phyloP scores from a whole-genome alignment of 1,140 invertebrate species.

The Cardiocondyla obscurior region DNA sequence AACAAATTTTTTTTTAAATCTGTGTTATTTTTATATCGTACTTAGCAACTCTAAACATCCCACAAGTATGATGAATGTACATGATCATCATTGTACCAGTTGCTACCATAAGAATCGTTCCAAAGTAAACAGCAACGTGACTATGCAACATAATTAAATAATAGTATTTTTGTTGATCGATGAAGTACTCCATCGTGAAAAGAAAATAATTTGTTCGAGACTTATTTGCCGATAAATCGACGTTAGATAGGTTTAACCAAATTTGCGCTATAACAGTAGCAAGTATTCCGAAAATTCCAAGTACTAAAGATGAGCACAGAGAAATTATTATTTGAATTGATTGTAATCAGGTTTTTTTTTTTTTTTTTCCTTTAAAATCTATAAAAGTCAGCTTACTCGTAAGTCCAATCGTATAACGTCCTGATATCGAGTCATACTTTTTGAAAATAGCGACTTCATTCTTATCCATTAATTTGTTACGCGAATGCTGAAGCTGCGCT shows the following conservation, averaged over 20 bases:
- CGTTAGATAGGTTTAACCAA: not conserved
- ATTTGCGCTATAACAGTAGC: not conserved
- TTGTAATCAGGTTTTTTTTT: no score
- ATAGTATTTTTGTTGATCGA: slow-evolving; percentile 12
- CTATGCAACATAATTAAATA: not conserved
- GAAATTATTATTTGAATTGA: not conserved
- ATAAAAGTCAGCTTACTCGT: not conserved
- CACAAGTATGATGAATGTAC: not conserved
- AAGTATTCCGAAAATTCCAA: not conserved
- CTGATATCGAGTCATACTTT: not conserved
- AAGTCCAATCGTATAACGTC: not conserved
- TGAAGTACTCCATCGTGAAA: not conserved
- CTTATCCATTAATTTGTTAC: not conserved
- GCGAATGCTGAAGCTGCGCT: not conserved
- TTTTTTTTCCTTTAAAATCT: no score
- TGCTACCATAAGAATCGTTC: not conserved
- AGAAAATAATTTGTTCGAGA: not conserved
- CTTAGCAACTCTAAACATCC: slow-evolving; percentile 22
- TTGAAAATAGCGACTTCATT: not conserved
- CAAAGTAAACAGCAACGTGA: not conserved
- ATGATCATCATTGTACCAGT: not conserved
- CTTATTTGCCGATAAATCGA: not conserved
- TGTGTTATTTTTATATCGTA: not conserved
- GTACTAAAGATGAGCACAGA: not conserved
- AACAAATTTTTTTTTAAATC: no score